Base-by-base conservation (phyloP, 2,797 vertebrate species). In the Parambassis ranga region DNA sequence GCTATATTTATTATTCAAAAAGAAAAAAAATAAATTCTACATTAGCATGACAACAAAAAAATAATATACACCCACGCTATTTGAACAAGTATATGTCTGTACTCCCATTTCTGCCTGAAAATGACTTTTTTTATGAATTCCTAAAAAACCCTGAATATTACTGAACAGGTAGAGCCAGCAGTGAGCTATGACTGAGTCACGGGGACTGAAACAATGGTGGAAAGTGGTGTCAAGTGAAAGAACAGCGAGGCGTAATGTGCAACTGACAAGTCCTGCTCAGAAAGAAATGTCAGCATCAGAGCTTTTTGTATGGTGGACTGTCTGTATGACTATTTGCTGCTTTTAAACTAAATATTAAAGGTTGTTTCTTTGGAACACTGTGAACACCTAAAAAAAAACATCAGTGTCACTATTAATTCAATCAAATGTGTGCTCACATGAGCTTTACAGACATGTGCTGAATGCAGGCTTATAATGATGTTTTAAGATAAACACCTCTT, bases 111-210 rank as follows among this genome's bases (percentile, higher is more conserved):
- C 31, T 18, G 5, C 11, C 32, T 36, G 9, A 26, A 51, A 67
- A 46, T 31, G 32, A 13, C 23, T 58, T 63, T 33, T 59, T 10
- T n/a, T n/a, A n/a, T n/a, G n/a, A n/a, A n/a, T n/a, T n/a, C n/a
- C n/a, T n/a, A n/a, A n/a, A n/a, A n/a, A n/a, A n/a, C n/a, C n/a
- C n/a, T n/a, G n/a, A n/a, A n/a, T n/a, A n/a, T n/a, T n/a, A n/a
- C n/a, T n/a, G n/a, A n/a, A 28, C 56, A 52, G 55, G 52, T 60
- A 35, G 31, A 42, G 37, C 31, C n/a, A 43, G 16, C 23, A 31
- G 46, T 55, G 56, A 66, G 37, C 27, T 22, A 27, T 4, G 14
- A 16, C 33, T 73, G 65, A 71, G 51, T 75, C 64, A 79, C 38
- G 28, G 19, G 16, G 23, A 63, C 37, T 20, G 13, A 39, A 48